Evolutionary conservation across 1,140 invertebrate genomes (phyloP), one percentile per base, ranked within the genome.

Genomic region (Meloidogyne hapla): DNA sequence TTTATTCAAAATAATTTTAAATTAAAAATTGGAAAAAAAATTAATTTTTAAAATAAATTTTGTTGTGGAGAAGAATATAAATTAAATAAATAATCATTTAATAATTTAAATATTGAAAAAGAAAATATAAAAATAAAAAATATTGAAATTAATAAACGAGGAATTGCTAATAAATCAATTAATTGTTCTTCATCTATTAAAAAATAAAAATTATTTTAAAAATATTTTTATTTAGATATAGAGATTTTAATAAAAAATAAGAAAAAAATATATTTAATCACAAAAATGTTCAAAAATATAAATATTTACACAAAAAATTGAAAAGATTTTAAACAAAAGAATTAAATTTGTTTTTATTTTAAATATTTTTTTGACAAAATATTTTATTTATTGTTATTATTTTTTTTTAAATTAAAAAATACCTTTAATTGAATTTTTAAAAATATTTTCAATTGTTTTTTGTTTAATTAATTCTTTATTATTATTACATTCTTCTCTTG

Each of bases 351-450:
- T 45, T 45, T 2, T 15, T 45, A 15, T 15, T 45, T 38, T 38
- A 4, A 38, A n/a, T n/a, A n/a, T n/a, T n/a, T n/a, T n/a, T n/a
- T n/a, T n/a, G n/a, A n/a, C n/a, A n/a, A n/a, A n/a, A n/a, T n/a
- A n/a, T n/a, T n/a, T n/a, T n/a, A n/a, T n/a, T n/a, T n/a, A n/a
- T n/a, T n/a, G n/a, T n/a, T n/a, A n/a, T n/a, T n/a, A n/a, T n/a
- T n/a, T n/a, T n/a, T n/a, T n/a, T n/a, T n/a, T n/a, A n/a, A n/a
- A n/a, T n/a, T 33, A 33, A 33, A 33, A 33, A 42, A n/a, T 56
- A 56, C 48, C 48, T n/a, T 56, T 56, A 56, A 56, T 56, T 56
- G 18, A n/a, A 56, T 56, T 56, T 56, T 56, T 56, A n/a, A 56
- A 18, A 56, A 56, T 56, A 56, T 21, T 56, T 21, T 45, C 42